Evolutionary conservation across 1,140 invertebrate species (phyloP).

Genomic region (Penaeus japonicus): DNA sequence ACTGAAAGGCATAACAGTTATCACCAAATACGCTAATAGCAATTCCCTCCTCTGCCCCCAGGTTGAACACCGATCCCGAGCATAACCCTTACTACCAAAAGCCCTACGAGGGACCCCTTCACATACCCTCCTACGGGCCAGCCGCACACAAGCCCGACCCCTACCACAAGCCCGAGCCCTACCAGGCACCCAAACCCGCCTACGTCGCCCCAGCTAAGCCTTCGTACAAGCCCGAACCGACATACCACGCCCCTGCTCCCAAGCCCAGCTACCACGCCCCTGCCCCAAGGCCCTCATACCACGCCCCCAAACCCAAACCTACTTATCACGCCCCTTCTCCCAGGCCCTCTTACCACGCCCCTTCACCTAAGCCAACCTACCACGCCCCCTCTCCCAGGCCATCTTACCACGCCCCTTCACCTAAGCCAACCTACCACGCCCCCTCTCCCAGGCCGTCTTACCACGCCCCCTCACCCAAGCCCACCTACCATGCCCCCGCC

Average conservation of each 20-base stretch:
- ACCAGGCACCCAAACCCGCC: not conserved
- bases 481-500: not conserved
- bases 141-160: not conserved
- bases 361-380: not conserved
- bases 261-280: not conserved
- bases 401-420: not conserved
- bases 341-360: not conserved
- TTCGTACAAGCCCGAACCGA: no score
- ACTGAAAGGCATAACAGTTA: no score
- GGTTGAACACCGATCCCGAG: slow-evolving; percentile 33
- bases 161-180: not conserved
- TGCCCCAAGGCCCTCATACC: not conserved
- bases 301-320: not conserved
- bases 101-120: slow-evolving; percentile 28
- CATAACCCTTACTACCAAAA: slow-evolving; percentile 47
- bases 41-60: not conserved
- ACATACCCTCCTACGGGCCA: not conserved
- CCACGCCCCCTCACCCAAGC: not conserved
- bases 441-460: not conserved
- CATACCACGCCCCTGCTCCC: not conserved
- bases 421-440: not conserved
- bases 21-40: no score
- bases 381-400: not conserved
- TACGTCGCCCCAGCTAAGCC: not conserved
- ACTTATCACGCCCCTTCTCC: not conserved